Base-by-base conservation (phyloP, 2,113 vertebrate genomes). In the Chloropsis cyanopogon region DNA sequence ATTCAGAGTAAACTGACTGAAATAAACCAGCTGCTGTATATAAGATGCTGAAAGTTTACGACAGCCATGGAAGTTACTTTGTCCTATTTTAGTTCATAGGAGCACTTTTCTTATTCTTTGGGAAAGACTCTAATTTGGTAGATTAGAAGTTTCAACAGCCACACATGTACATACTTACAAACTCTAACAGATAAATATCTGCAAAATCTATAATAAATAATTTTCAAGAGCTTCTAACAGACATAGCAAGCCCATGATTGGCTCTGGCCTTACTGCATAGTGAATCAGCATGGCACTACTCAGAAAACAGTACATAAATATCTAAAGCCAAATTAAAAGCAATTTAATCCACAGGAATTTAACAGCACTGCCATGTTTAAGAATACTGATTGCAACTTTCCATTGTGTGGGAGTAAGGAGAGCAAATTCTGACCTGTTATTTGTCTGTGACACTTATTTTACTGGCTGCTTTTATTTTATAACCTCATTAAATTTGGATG, bases 1-100 rank as follows among this genome's bases (percentile, higher is more conserved):
- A 98, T 97, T 97, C 97, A 90, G 95, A 97, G 96, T 96, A 97
- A 97, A 97, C 92, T 92, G 93, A 94, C 95, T 98, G 97, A 98
- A 98, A 97, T 97, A 97, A 98, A 94, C 82, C 96, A 97, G 96
- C 97, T 97, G 96, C 84, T 88, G 80, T 92, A 92, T 91, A 88
- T 93, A 86, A 97, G 93, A 96, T 72, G n/a, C 68, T 96, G 86
- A 97, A 97, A 95, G 90, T 96, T 97, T 98, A 97, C 2, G 8
- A 93, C 78, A 96, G 82, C 37, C 92, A 89, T 76, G 44, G 77
- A 97, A 92, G 93, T 96, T 86, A 92, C 75, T 95, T 97, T 77
- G 93, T 82, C 50, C 46, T 87, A 60, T 91, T 90, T 72, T 25
- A 96, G 82, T 52, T 87, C 83, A 56, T 47, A 54, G 66, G 14